Evolutionary conservation across 1,140 invertebrate genomes (phyloP).

Genomic region (Drosophila lacteicornis): DNA sequence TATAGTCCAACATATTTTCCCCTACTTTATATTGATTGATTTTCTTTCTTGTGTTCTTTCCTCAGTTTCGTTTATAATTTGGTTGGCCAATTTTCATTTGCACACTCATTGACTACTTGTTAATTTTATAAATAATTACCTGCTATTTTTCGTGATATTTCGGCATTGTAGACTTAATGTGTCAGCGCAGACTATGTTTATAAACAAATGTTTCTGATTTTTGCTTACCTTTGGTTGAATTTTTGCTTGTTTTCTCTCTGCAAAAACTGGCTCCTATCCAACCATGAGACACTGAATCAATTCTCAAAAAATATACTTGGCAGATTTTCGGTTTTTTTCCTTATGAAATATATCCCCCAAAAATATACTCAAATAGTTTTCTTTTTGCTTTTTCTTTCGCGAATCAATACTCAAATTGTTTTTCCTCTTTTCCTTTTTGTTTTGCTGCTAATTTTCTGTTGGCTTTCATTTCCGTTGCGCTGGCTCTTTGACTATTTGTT

Average conservation of each 20-base stretch:
- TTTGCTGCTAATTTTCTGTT: conserved; percentile 29
- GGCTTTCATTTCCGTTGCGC: conserved; percentile 39
- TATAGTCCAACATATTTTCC: neutral
- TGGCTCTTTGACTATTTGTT: conserved; percentile 40
- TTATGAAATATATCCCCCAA: neutral
- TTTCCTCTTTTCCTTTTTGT: neutral
- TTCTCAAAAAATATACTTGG: conserved; percentile 25
- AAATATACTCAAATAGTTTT: conserved; percentile 28
- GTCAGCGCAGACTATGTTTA: conserved; percentile 25
- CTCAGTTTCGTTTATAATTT: neutral
- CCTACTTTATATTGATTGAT: neutral
- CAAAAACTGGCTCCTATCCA: conserved; percentile 28
- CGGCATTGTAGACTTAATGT: conserved; percentile 10
- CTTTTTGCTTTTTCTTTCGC: neutral
- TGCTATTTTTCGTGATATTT: conserved; percentile 9
- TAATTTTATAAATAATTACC: conserved; percentile 18
- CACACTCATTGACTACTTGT: conserved; percentile 17
- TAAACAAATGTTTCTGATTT: conserved; percentile 12
- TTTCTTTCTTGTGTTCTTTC: neutral
- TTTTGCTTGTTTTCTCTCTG: neutral
- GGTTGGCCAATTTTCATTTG: neutral
- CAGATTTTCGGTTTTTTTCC: neutral
- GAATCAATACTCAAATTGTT: conserved; percentile 24
- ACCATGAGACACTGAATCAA: conserved; percentile 24
- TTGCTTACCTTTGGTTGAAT: conserved; percentile 8